Percentiles rank a stretch among this genome's conserved stretches.
Evolutionary conservation across 2,797 vertebrate genomes (phyloP).

Genomic region (Poeciliopsis turneri): DNA sequence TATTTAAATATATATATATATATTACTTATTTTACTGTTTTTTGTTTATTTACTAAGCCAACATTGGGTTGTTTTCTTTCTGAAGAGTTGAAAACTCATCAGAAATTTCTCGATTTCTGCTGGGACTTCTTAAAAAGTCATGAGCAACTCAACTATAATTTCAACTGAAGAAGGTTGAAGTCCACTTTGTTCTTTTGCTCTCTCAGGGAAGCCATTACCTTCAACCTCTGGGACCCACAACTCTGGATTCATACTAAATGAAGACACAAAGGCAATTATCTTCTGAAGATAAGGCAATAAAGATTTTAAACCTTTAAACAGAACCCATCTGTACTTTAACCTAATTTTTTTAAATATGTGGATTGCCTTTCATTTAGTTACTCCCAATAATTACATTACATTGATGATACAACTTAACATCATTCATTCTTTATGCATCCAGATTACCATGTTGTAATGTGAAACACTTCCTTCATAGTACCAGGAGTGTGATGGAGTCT

Average conservation of each 20-base stretch:
- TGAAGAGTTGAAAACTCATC: neutral
- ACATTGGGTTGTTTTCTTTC: neutral
- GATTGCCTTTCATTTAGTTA: neutral
- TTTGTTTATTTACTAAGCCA: neutral
- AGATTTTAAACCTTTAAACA: neutral
- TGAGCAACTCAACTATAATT: neutral
- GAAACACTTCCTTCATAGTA: neutral
- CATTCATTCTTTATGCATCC: neutral
- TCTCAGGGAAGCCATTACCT: neutral
- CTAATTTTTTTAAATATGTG: too few species aligned
- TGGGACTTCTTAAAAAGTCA: neutral
- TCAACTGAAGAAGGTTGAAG: neutral
- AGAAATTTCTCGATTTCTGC: neutral
- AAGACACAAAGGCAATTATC: neutral
- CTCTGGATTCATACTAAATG: neutral
- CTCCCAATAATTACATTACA: neutral
- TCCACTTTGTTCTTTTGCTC: neutral
- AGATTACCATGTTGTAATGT: neutral
- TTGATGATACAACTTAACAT: neutral
- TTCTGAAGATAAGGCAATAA: neutral
- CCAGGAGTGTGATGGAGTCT: neutral
- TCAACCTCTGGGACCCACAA: neutral
- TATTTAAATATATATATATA: too few species aligned
- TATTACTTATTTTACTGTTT: neutral
- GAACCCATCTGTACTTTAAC: neutral